Conservation (phyloP, 1,140 invertebrate species). For the Trachymyrmex septentrionalis region DNA sequence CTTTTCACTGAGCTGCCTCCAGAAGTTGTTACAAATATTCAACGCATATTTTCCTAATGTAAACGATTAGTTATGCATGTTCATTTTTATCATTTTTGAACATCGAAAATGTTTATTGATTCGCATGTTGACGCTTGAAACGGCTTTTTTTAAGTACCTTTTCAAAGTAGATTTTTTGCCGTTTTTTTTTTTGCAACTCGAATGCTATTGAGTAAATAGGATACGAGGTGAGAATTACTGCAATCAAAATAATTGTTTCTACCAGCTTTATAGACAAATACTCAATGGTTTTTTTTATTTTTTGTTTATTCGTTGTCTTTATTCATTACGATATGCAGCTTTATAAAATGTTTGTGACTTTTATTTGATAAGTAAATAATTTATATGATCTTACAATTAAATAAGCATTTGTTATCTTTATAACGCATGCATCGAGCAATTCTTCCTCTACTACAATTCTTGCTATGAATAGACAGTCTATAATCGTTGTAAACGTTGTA, state of each 20-base stretch:
- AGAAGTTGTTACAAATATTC: slow-evolving; percentile 81
- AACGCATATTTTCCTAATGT: slow-evolving; percentile 76
- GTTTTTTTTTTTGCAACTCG: neutral
- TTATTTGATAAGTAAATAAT: slow-evolving; percentile 10
- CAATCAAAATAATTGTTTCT: slow-evolving; percentile 4
- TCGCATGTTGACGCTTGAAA: neutral
- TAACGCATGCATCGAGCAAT: neutral
- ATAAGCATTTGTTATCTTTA: slow-evolving; percentile 5
- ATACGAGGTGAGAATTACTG: neutral
- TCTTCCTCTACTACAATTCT: neutral
- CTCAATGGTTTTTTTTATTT: slow-evolving; percentile 2
- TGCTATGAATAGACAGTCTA: slow-evolving; percentile 8
- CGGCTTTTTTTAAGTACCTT: neutral
- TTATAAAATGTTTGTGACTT: slow-evolving; percentile 1
- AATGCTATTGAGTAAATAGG: neutral
- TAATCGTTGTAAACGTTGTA: slow-evolving; percentile 20
- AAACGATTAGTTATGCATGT: neutral
- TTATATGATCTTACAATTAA: slow-evolving; percentile 2
- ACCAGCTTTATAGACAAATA: slow-evolving; percentile 27
- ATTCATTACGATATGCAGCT: neutral
- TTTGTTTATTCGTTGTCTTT: neutral
- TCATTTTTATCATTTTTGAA: slow-evolving; percentile 5
- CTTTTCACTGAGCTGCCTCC: slow-evolving; percentile 82
- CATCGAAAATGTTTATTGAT: neutral
- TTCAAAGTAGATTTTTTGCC: neutral